A percentile compares a stretch with the other conserved stretches of the same genome.
These are phyloP conservation scores for Odocoileus virginianus DNA, from an alignment of 2,113 vertebrate genomes.

Conservation along the genomic window DNA sequence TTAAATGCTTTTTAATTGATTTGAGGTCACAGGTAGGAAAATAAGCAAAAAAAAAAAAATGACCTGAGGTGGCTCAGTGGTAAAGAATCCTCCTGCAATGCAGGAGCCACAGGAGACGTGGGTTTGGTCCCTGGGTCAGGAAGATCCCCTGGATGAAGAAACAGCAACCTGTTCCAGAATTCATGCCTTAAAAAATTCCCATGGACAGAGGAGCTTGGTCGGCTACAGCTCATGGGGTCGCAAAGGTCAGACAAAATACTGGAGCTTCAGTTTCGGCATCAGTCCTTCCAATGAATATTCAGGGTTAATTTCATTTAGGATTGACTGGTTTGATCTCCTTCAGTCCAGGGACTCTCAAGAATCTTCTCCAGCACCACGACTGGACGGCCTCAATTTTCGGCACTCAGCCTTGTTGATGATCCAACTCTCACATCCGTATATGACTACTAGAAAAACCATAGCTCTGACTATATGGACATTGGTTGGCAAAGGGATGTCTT, in stretches of 20 bases:
- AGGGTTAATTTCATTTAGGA: neutral
- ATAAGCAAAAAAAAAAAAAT: neutral
- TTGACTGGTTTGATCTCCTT: neutral
- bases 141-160: neutral
- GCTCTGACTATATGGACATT: neutral
- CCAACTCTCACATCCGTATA: neutral
- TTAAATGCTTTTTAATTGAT: neutral
- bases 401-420: neutral
- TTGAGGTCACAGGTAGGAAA: neutral
- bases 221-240: neutral
- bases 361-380: neutral
- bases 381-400: neutral
- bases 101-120: neutral
- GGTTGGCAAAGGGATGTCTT: neutral
- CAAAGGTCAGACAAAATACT: neutral
- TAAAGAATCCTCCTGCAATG: fast-evolving
- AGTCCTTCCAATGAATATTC: neutral
- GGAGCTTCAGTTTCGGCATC: neutral
- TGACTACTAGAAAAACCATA: neutral
- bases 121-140: neutral
- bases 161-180: fast-evolving
- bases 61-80: neutral
- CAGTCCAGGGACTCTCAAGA: neutral
- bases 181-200: neutral
- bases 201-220: neutral